A percentile compares a stretch with the other conserved stretches of the same genome.
phyloP scores from a whole-genome alignment of 2,113 vertebrate genomes.

The Drymodes brunneopygia region DNA sequence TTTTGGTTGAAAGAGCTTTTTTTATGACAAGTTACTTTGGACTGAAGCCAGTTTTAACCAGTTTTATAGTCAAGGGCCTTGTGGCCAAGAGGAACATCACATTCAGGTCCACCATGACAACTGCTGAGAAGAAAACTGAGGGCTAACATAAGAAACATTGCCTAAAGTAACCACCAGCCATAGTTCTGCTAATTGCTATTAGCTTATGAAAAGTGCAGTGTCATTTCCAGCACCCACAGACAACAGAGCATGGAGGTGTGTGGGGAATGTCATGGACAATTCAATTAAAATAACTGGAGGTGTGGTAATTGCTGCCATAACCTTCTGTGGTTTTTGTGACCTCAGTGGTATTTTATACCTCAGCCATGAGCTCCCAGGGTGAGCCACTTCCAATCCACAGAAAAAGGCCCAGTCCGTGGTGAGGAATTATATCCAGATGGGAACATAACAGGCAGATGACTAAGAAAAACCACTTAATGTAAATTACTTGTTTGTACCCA shows the following conservation, averaged over 20 bases:
- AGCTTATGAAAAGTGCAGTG: neutral
- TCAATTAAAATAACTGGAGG: neutral
- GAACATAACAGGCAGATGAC: neutral
- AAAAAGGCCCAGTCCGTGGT: neutral
- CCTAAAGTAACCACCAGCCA: neutral
- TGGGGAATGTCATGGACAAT: neutral
- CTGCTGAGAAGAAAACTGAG: neutral
- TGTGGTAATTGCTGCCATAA: neutral
- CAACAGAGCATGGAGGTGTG: neutral
- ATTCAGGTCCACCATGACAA: neutral
- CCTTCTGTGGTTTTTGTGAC: neutral
- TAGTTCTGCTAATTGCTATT: neutral
- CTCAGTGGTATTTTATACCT: neutral
- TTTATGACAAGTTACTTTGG: neutral
- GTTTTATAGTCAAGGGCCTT: neutral
- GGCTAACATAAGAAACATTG: neutral
- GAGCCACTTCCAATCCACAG: neutral
- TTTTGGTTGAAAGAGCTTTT: neutral
- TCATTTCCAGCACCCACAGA: neutral
- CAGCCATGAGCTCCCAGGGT: neutral
- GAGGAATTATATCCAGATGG: neutral
- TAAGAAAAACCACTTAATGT: neutral
- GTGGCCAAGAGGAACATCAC: neutral
- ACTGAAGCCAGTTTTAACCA: neutral
- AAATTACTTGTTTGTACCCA: neutral